A percentile compares a stretch with the other conserved stretches of the same genome.
These are phyloP conservation scores for Diachasma alloeum DNA, from an alignment of 1,140 invertebrate species.

Conservation along the genomic window DNA sequence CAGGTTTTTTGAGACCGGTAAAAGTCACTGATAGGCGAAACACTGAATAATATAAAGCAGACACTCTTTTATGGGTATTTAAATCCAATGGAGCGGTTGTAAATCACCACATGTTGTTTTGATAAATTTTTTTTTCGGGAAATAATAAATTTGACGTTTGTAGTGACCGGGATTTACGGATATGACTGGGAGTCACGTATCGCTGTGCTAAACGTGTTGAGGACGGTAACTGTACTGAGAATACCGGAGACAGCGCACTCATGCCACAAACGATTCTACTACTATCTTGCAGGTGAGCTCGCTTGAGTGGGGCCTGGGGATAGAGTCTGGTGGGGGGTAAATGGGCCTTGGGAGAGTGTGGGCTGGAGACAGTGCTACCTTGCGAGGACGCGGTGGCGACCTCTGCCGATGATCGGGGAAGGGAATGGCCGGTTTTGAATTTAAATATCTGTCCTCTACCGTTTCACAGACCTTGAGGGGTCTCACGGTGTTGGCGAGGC, in stretches of 20 bases:
- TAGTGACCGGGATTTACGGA: slow-evolving; percentile 24
- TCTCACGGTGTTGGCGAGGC: too few species aligned
- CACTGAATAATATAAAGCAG: neutral
- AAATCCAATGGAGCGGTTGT: slow-evolving; percentile 9
- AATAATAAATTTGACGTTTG: slow-evolving; percentile 1
- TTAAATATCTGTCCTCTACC: slow-evolving; percentile 47
- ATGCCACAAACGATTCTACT: slow-evolving; percentile 37
- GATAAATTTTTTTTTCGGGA: neutral
- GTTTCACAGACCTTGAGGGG: neutral
- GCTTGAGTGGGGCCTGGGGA: neutral
- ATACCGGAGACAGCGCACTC: slow-evolving; percentile 48
- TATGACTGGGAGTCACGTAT: slow-evolving; percentile 26
- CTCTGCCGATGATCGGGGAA: slow-evolving; percentile 45
- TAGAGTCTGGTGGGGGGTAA: slow-evolving; percentile 29
- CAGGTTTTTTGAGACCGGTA: neutral
- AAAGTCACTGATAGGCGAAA: neutral
- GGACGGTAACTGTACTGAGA: slow-evolving; percentile 61
- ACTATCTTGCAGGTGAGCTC: neutral
- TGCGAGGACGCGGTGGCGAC: slow-evolving; percentile 42
- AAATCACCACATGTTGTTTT: neutral
- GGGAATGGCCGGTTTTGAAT: slow-evolving; percentile 47
- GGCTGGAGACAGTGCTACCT: slow-evolving; percentile 7
- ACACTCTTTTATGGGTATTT: neutral
- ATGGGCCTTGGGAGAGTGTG: slow-evolving; percentile 38
- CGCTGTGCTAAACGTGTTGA: slow-evolving; percentile 38